Conservation (phyloP, 1,140 invertebrate species). For the Calephelis virginiensis region DNA sequence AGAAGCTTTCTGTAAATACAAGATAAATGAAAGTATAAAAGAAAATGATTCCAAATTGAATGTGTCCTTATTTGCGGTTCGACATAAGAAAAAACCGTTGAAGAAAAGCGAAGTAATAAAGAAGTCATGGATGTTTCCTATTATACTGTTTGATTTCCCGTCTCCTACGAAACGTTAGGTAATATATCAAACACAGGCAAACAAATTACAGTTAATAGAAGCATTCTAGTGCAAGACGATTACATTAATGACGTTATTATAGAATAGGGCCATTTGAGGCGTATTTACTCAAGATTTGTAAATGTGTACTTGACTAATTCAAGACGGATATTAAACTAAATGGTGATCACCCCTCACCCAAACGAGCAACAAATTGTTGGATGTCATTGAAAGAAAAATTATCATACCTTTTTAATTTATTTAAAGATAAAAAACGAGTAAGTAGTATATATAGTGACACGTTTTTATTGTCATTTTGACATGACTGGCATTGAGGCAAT, state of each 20-base stretch:
- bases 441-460: too few relatives aligned
- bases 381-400: background rate
- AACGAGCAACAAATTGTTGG: background rate
- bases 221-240: constrained; percentile 45
- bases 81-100: constrained; percentile 28
- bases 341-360: background rate
- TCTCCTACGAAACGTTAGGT: constrained; percentile 38
- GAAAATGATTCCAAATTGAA: constrained; percentile 66
- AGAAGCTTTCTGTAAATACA: constrained; percentile 39
- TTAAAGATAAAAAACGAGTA: background rate
- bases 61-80: constrained; percentile 56
- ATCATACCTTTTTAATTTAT: background rate
- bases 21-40: constrained; percentile 45
- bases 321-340: constrained; percentile 5
- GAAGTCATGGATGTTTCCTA: constrained; percentile 63
- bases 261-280: constrained; percentile 37
- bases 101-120: constrained; percentile 54
- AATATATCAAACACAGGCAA: constrained; percentile 43
- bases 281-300: constrained; percentile 9
- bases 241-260: constrained; percentile 52
- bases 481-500: too few relatives aligned
- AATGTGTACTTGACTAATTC: background rate
- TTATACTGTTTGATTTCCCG: constrained; percentile 62
- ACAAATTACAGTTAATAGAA: constrained; percentile 44
- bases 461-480: too few relatives aligned